phyloP scores from a whole-genome alignment of 2,113 vertebrate genomes.

The Prinia subflava region DNA sequence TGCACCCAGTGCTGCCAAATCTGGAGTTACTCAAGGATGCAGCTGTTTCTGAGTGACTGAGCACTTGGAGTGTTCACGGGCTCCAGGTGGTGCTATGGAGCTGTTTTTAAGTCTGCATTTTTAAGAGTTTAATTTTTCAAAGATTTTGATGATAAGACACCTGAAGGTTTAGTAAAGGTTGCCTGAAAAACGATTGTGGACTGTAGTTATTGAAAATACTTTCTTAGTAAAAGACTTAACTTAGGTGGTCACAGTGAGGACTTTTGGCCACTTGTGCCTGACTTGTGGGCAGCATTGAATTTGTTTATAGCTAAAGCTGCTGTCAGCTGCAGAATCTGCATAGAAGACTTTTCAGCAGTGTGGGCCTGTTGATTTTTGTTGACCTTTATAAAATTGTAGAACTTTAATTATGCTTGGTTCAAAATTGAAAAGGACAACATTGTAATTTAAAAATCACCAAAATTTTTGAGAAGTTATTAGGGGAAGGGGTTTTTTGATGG shows the following conservation, averaged over 20 bases:
- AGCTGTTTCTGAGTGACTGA: neutral
- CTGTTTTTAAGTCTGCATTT: neutral
- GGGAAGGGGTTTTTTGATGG: neutral
- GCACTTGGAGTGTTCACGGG: neutral
- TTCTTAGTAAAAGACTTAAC: neutral
- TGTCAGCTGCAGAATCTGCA: neutral
- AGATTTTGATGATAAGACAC: neutral
- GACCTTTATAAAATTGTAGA: neutral
- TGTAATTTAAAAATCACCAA: neutral
- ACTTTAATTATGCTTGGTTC: neutral
- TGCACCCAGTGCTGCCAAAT: neutral
- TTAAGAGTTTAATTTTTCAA: neutral
- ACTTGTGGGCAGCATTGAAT: neutral
- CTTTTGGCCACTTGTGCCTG: neutral
- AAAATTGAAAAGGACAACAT: neutral
- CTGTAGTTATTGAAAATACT: neutral
- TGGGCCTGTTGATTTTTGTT: neutral
- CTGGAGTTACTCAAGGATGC: neutral
- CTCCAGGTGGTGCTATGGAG: neutral
- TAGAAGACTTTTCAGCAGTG: neutral
- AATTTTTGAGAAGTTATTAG: neutral
- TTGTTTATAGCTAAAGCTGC: neutral
- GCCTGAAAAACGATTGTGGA: neutral
- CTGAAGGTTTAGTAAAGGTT: neutral
- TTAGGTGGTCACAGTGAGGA: neutral